Percentiles rank a stretch among this genome's conserved stretches.
phyloP scores from a whole-genome alignment of 2,797 vertebrate species.

The Gorsachius magnificus region DNA sequence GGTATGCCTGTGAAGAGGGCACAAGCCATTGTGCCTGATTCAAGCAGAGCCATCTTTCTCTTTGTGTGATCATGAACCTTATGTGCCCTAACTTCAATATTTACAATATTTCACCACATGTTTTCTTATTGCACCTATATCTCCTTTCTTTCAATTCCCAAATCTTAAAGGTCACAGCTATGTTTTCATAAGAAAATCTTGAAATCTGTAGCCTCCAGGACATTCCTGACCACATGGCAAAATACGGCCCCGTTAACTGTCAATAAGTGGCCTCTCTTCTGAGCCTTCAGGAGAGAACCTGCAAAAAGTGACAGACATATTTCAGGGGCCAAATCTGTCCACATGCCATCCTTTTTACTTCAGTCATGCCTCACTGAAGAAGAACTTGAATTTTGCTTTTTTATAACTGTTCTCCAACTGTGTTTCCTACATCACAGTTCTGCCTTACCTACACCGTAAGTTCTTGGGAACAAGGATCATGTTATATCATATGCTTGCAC shows the following conservation, averaged over 20 bases:
- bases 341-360: neutral
- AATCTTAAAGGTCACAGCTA: neutral
- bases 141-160: neutral
- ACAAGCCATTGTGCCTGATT: neutral
- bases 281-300: neutral
- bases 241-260: neutral
- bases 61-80: neutral
- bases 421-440: neutral
- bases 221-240: neutral
- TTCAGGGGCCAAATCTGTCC: neutral
- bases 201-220: neutral
- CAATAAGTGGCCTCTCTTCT: neutral
- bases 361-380: neutral
- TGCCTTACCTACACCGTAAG: neutral
- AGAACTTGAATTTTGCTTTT: neutral
- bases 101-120: neutral
- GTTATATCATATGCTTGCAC: neutral
- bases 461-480: neutral
- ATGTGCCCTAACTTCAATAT: neutral
- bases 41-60: neutral
- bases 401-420: neutral
- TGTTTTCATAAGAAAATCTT: neutral
- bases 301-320: neutral
- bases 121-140: neutral
- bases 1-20: neutral